Evolutionary conservation across 1,140 invertebrate genomes (phyloP).

Genomic region (Pectinophora gossypiella): DNA sequence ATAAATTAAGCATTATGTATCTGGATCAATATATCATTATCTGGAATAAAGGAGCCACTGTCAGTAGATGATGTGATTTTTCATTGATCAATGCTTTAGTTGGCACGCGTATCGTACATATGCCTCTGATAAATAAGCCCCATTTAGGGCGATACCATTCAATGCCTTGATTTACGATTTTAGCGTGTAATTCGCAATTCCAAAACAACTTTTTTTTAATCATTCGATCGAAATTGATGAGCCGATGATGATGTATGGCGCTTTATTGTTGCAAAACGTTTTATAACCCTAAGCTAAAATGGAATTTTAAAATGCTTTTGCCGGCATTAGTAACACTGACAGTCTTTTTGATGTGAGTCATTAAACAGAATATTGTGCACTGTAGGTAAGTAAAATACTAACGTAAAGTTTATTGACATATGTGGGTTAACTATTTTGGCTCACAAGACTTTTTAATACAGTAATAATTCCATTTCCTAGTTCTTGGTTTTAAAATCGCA

Average conservation of each 20-base stretch:
- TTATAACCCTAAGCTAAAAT: too few relatives aligned
- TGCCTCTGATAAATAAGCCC: constrained; percentile 55
- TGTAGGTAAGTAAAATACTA: too few relatives aligned
- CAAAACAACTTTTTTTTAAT: constrained; percentile 27
- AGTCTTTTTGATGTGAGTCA: too few relatives aligned
- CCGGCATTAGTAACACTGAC: too few relatives aligned
- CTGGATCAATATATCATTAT: constrained; percentile 44
- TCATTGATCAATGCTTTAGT: constrained; percentile 42
- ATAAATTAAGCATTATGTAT: constrained; percentile 13
- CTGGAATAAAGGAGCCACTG: constrained; percentile 46
- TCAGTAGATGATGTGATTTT: constrained; percentile 51
- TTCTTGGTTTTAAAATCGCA: too few relatives aligned
- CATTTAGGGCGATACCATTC: constrained; percentile 51
- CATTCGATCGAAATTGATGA: constrained; percentile 25
- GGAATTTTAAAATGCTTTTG: too few relatives aligned
- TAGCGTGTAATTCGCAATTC: constrained; percentile 25
- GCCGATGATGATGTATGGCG: constrained; percentile 28
- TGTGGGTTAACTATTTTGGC: too few relatives aligned
- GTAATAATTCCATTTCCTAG: too few relatives aligned
- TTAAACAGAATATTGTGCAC: too few relatives aligned
- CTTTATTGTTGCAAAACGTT: neutral
- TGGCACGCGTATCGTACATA: constrained; percentile 59
- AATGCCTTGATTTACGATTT: constrained; percentile 54
- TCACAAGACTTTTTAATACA: too few relatives aligned
- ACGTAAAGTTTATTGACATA: too few relatives aligned